Conservation (phyloP, 2,113 vertebrate genomes). For the Thinocorus orbignyianus region DNA sequence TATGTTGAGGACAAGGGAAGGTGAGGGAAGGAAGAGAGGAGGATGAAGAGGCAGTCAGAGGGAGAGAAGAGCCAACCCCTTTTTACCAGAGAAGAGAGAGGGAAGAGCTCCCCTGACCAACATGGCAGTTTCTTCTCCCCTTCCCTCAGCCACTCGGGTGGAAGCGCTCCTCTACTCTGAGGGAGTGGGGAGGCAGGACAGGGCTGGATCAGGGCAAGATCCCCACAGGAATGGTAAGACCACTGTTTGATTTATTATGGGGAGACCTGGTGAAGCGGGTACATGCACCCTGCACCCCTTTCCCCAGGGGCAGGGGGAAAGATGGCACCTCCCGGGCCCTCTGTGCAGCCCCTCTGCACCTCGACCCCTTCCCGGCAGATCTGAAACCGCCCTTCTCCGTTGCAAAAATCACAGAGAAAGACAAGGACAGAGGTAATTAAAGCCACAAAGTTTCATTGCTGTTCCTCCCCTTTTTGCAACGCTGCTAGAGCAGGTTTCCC, state of each 20-base stretch:
- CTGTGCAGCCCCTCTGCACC: not conserved
- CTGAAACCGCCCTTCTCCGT: not conserved
- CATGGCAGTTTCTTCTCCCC: not conserved
- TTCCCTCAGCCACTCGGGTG: not conserved
- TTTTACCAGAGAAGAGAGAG: not conserved
- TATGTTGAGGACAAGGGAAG: too few species aligned
- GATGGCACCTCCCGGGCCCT: not conserved
- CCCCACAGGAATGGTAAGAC: not conserved
- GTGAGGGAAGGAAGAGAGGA: not conserved
- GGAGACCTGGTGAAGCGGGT: not conserved
- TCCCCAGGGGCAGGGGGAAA: not conserved
- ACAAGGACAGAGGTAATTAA: not conserved
- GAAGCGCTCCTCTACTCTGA: not conserved
- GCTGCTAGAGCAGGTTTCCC: not conserved
- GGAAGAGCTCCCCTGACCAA: not conserved
- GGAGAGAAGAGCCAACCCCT: not conserved
- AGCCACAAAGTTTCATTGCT: not conserved
- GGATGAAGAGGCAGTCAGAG: not conserved
- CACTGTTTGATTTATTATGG: not conserved
- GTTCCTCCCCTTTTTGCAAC: not conserved
- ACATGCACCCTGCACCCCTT: not conserved
- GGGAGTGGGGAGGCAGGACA: not conserved
- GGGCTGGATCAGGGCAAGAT: not conserved
- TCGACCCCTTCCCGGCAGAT: rapidly evolving
- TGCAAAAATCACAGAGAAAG: not conserved